Percentiles rank a stretch among this genome's conserved stretches.
These are phyloP conservation scores for Pyrocephalus nanus DNA, from an alignment of 2,797 vertebrate species.

Conservation along the genomic window DNA sequence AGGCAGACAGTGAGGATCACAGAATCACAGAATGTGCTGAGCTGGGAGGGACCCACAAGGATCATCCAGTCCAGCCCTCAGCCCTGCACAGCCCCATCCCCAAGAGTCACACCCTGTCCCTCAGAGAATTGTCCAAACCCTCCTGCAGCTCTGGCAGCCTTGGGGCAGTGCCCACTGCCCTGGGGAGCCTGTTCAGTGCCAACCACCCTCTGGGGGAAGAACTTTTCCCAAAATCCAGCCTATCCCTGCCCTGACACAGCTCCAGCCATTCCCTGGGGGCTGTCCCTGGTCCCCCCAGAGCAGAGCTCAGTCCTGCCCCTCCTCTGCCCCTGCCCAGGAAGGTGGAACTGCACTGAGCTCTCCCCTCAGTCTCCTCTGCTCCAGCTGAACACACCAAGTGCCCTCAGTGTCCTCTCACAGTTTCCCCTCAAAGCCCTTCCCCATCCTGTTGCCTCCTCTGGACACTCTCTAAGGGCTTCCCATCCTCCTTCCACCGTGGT, in stretches of 20 bases:
- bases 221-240: neutral
- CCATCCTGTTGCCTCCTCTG: neutral
- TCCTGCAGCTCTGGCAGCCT: neutral
- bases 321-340: neutral
- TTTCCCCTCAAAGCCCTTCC: neutral
- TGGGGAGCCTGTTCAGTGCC: neutral
- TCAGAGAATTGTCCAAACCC: neutral
- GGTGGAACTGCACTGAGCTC: neutral
- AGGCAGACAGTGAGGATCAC: neutral
- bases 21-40: neutral
- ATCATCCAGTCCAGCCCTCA: neutral
- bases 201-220: neutral
- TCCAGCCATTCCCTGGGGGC: neutral
- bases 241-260: neutral
- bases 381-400: neutral
- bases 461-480: neutral
- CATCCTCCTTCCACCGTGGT: neutral
- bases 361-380: neutral
- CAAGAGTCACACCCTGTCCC: neutral
- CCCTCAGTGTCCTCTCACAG: neutral
- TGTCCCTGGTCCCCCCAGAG: neutral
- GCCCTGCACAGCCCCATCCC: neutral
- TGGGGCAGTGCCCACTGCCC: neutral
- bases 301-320: neutral
- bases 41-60: neutral